Percentiles rank a stretch among this genome's conserved stretches.
phyloP scores from a whole-genome alignment of 2,113 vertebrate genomes.

The Fregetta grallaria region DNA sequence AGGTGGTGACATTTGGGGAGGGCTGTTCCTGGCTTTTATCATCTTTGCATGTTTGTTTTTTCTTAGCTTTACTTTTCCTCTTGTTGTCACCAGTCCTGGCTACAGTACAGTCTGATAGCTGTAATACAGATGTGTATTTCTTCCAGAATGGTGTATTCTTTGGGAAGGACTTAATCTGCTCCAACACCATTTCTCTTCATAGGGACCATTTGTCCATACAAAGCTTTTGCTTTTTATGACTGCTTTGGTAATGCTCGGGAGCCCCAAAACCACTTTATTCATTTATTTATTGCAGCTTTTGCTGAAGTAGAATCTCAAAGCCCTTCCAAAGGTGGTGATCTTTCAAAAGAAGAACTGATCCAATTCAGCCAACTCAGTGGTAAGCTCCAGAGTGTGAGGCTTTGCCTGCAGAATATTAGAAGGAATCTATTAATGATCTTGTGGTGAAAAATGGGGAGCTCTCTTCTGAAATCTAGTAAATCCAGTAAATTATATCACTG shows the following conservation, averaged over 20 bases:
- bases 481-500: neutral
- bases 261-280: neutral
- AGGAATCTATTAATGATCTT: neutral
- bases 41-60: neutral
- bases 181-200: neutral
- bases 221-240: neutral
- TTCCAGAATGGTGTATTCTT: neutral
- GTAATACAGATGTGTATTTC: neutral
- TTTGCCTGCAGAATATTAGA: neutral
- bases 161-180: neutral
- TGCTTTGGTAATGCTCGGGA: neutral
- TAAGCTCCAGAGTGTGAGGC: slow-evolving; percentile 66
- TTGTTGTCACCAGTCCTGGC: neutral
- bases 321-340: slow-evolving; percentile 81
- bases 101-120: neutral
- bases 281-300: slow-evolving; percentile 78
- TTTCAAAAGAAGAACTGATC: slow-evolving; percentile 87
- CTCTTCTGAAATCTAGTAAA: neutral
- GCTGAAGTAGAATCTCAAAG: slow-evolving; percentile 81
- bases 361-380: slow-evolving; percentile 86
- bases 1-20: neutral
- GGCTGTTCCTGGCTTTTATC: neutral
- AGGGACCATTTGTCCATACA: neutral
- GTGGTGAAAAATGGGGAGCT: neutral
- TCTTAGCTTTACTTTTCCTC: neutral